Conservation (phyloP, 2,113 vertebrate species). For the Furnarius figulus region DNA sequence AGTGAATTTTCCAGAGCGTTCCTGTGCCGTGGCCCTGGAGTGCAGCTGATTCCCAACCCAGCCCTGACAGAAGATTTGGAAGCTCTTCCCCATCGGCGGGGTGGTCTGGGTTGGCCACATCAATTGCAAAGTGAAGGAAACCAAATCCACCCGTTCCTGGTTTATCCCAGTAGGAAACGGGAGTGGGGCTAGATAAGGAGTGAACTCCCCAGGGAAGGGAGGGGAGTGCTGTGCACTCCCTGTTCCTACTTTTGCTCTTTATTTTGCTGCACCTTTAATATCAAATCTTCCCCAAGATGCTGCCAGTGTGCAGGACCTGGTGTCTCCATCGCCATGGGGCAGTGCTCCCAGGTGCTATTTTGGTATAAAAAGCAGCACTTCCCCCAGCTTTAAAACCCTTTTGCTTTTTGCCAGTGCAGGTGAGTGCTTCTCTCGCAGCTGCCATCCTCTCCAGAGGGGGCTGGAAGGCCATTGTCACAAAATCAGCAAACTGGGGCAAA, state of each 20-base stretch:
- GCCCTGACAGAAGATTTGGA: background rate
- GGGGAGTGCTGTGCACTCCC: background rate
- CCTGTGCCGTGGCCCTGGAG: rapidly evolving
- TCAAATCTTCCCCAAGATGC: rapidly evolving
- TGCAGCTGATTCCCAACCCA: rapidly evolving
- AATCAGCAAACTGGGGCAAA: background rate
- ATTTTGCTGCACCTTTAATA: background rate
- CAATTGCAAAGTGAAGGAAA: background rate
- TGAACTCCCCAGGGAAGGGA: background rate
- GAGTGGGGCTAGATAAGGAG: background rate
- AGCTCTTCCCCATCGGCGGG: background rate
- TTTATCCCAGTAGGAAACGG: conserved; percentile 19
- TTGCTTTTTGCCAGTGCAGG: background rate
- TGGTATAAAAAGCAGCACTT: background rate
- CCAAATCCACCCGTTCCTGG: background rate
- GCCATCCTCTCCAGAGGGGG: background rate
- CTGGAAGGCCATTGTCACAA: background rate
- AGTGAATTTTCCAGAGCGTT: background rate
- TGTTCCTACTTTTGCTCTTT: background rate
- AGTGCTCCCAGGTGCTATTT: background rate
- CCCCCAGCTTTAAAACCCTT: background rate
- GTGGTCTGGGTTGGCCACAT: background rate
- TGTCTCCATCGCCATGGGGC: background rate
- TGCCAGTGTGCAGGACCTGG: rapidly evolving
- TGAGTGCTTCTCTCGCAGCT: background rate